phyloP scores from a whole-genome alignment of 1,140 invertebrate species.

The Nixonia krombeini region DNA sequence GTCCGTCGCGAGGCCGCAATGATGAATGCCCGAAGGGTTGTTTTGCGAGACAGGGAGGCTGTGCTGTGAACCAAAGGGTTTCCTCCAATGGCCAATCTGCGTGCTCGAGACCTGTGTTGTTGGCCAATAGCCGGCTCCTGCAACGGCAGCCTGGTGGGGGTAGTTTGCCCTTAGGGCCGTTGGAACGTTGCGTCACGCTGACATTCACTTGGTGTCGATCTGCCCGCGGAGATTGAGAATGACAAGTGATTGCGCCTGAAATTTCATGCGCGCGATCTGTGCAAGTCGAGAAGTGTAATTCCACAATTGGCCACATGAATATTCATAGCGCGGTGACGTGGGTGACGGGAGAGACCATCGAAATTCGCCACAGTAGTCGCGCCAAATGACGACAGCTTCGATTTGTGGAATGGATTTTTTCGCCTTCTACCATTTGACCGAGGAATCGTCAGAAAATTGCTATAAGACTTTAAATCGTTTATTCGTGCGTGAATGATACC shows the following conservation, averaged over 20 bases:
- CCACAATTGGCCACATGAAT: conserved; percentile 12
- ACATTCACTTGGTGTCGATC: conserved; percentile 64
- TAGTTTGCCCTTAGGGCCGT: conserved; percentile 61
- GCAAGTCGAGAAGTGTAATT: conserved; percentile 15
- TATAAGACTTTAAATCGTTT: neutral
- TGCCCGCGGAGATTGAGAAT: conserved; percentile 43
- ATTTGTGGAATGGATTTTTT: neutral
- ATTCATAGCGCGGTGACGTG: conserved; percentile 15
- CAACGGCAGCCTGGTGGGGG: conserved; percentile 48
- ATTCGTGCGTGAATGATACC: neutral
- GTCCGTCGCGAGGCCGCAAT: conserved; percentile 59
- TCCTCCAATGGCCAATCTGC: conserved; percentile 55
- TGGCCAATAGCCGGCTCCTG: conserved; percentile 54
- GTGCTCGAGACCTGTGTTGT: conserved; percentile 10
- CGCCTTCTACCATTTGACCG: neutral
- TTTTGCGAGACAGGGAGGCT: conserved; percentile 42
- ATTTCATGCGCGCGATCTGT: conserved; percentile 7
- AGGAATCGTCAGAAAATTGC: no score
- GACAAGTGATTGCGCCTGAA: conserved; percentile 21
- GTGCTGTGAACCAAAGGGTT: conserved; percentile 57
- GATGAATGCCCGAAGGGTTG: conserved; percentile 68
- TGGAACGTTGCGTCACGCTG: conserved; percentile 64
- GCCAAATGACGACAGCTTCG: no score
- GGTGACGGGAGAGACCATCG: no score
- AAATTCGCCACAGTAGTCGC: no score